Percentiles rank a stretch among this genome's conserved stretches.
These are phyloP conservation scores for Camponotus floridanus DNA, from an alignment of 1,140 invertebrate genomes.

Conservation along the genomic window DNA sequence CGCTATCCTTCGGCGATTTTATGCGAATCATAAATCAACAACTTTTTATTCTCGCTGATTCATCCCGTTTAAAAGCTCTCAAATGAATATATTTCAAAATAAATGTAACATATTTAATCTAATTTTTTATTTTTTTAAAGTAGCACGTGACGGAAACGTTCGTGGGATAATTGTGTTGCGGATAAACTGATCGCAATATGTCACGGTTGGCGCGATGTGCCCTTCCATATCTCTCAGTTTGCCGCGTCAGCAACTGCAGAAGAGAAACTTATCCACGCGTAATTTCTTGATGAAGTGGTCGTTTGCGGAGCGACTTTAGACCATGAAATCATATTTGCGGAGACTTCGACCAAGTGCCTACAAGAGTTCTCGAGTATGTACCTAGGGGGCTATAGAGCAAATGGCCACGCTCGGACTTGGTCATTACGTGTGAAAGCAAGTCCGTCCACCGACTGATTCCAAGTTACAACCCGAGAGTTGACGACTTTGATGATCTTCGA, in stretches of 20 bases:
- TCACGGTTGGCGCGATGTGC: background rate
- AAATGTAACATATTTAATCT: background rate
- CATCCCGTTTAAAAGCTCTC: background rate
- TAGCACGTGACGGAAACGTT: background rate
- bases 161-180: background rate
- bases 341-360: conserved; percentile 54
- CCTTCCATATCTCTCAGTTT: conserved; percentile 30
- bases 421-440: conserved; percentile 56
- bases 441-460: conserved; percentile 2
- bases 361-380: conserved; percentile 43
- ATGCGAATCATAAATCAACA: background rate
- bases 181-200: conserved; percentile 9
- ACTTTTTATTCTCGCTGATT: background rate
- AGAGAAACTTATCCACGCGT: conserved; percentile 46
- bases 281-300: conserved; percentile 72
- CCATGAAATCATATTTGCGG: conserved; percentile 69
- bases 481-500: conserved; percentile 36
- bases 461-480: conserved; percentile 39
- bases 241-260: background rate
- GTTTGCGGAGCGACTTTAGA: conserved; percentile 64
- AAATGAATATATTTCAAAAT: background rate
- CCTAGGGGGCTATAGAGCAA: conserved; percentile 31
- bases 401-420: conserved; percentile 58
- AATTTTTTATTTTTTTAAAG: background rate
- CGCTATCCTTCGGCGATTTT: conserved; percentile 6